phyloP scores from a whole-genome alignment of 2,888 invertebrate species.

The Brachynemurus nebulosus region DNA sequence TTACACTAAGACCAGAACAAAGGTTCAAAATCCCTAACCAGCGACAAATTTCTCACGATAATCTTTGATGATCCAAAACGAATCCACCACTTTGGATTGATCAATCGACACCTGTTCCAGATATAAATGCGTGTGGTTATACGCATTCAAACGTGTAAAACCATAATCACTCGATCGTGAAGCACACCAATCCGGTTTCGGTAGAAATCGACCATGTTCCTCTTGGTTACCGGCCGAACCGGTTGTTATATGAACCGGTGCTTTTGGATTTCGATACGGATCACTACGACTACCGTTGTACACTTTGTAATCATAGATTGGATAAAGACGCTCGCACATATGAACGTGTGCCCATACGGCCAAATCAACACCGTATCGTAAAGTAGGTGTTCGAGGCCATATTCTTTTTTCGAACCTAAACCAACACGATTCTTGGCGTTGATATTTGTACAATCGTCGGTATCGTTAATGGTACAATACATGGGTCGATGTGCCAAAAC shows the following conservation, averaged over 20 bases:
- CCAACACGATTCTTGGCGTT: conserved; percentile 47
- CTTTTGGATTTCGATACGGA: conserved; percentile 55
- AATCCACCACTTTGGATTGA: conserved; percentile 28
- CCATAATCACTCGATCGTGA: conserved; percentile 74
- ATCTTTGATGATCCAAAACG: conserved; percentile 29
- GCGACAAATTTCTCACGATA: too few species aligned
- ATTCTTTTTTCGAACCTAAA: conserved; percentile 24
- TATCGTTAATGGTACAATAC: conserved; percentile 59
- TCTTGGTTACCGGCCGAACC: conserved; percentile 73
- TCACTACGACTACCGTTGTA: conserved; percentile 40
- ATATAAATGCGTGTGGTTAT: conserved; percentile 68
- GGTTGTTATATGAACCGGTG: conserved; percentile 77
- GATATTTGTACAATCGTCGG: conserved; percentile 54
- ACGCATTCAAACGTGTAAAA: conserved; percentile 60
- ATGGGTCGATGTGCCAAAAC: conserved; percentile 62
- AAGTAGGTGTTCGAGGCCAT: conserved; percentile 64
- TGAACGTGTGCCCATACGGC: conserved; percentile 91
- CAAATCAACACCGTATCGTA: conserved; percentile 71
- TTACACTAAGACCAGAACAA: too few species aligned
- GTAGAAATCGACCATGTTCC: conserved; percentile 44
- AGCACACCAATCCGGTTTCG: conserved; percentile 54
- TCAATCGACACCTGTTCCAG: conserved; percentile 53
- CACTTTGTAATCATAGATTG: conserved; percentile 64
- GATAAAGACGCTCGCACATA: conserved; percentile 84
- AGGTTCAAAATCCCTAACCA: too few species aligned